Base-by-base conservation (phyloP, 2,888 invertebrate genomes). In the Hypselothyrea guttata region DNA sequence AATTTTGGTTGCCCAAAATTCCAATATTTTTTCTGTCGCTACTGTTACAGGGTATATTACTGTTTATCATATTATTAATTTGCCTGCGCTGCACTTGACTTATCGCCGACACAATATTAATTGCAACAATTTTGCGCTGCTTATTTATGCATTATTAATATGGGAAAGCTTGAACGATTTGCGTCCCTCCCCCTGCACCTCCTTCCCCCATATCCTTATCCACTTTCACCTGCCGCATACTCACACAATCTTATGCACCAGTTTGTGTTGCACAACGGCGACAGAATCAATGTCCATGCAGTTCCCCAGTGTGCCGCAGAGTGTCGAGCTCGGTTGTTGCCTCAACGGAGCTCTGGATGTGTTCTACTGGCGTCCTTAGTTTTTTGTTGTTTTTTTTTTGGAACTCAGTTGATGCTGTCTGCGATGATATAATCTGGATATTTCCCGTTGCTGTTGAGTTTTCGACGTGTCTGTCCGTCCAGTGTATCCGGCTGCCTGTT, bases 251-350 rank as follows among this genome's bases (percentile, higher is more conserved):
- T 78, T 89, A 71, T 87, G 86, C 71, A 88, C 86, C 71, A 90
- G 81, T 75, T 89, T 89, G 78, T 90, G 90, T 84, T 90, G 90
- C 86, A 90, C 91, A 74, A 89, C 89, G 81, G 91, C 90, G 68
- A 91, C 89, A 89, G 92, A 91, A 90, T 93, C 92, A 90, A 92
- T 91, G 90, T 92, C 92, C 90, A 92, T 91, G 88, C 93, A 93
- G 91, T 92, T 92, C 89, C 93, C 92, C 93, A 93, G 92, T 88
- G 91, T 85, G 86, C 44, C 55, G 31, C 52, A 63, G 62, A 72
- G 53, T 71, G 81, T 81, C 60, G 66, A 65, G 66, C 58, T 45
- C 49, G 34, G 41, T 58, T 71, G 79, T 60, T 44, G 71, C 44
- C 60, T 44, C 51, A 40, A 11, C 55, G 55, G 52, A 55, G 67